Conservation (phyloP, 2,888 invertebrate species). For the Amblyteles armatorius region DNA sequence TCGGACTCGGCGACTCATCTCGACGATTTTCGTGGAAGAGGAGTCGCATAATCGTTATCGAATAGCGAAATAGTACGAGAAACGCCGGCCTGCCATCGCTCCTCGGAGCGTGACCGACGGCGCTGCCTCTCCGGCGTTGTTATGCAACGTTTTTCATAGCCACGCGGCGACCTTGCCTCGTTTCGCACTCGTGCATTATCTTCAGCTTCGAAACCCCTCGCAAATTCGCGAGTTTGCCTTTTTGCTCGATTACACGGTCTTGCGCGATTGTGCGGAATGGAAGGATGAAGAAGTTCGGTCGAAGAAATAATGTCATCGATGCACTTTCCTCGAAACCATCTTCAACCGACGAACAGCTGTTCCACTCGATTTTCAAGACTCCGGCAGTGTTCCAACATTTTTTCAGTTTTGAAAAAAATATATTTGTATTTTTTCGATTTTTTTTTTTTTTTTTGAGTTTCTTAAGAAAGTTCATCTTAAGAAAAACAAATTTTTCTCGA, state of each 20-base stretch:
- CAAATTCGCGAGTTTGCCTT: conserved; percentile 3
- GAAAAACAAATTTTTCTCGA: background rate
- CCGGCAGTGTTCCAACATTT: background rate
- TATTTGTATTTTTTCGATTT: background rate
- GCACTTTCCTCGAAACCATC: background rate
- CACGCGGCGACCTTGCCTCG: conserved; percentile 79
- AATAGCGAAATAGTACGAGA: conserved; percentile 71
- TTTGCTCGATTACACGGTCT: conserved; percentile 8
- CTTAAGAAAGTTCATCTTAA: background rate
- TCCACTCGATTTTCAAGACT: background rate
- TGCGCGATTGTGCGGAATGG: background rate
- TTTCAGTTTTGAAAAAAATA: background rate
- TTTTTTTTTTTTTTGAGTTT: background rate
- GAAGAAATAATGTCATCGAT: background rate
- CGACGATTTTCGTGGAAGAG: conserved; percentile 14
- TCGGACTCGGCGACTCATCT: background rate
- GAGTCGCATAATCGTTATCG: conserved; percentile 61
- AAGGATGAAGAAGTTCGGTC: background rate
- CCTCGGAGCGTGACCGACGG: conserved; percentile 81
- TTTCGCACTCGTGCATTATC: conserved; percentile 69
- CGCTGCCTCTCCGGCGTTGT: conserved; percentile 70
- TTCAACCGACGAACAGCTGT: background rate
- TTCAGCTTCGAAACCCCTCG: conserved; percentile 43
- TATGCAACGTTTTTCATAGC: conserved; percentile 82
- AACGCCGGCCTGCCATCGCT: conserved; percentile 73